These are phyloP conservation scores for Nibea coibor DNA, from an alignment of 2,113 vertebrate species.

Conservation along the genomic window DNA sequence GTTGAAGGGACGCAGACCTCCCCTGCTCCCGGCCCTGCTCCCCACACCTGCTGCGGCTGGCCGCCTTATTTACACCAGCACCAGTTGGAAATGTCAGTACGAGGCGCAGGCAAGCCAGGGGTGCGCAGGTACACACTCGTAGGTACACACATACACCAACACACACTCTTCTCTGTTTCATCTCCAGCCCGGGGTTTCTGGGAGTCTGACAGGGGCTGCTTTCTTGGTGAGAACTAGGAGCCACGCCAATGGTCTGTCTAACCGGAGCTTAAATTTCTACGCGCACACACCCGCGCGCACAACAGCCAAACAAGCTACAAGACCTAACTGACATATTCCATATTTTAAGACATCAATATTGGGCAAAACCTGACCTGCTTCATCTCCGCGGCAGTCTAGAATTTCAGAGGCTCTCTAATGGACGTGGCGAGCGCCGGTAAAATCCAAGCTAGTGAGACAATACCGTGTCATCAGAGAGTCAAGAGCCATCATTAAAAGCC, in stretches of 20 bases:
- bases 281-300: constrained; percentile 16
- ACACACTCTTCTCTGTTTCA: constrained; percentile 68
- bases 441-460: constrained; percentile 34
- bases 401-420: constrained; percentile 61
- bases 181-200: constrained; percentile 50
- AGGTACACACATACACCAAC: constrained; percentile 18
- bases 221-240: constrained; percentile 62
- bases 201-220: constrained; percentile 61
- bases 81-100: constrained; percentile 60
- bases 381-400: constrained; percentile 46
- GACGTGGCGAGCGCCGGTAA: constrained; percentile 33
- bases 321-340: constrained; percentile 51
- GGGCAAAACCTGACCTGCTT: constrained; percentile 46
- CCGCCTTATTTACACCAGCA: constrained; percentile 62
- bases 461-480: constrained; percentile 26
- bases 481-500: constrained; percentile 26
- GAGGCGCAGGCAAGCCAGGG: constrained; percentile 28
- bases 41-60: constrained; percentile 76
- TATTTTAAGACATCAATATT: constrained; percentile 63
- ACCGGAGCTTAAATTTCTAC: constrained; percentile 45
- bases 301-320: constrained; percentile 47
- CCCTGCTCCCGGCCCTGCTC: constrained; percentile 38
- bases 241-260: constrained; percentile 57
- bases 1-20: constrained; percentile 58
- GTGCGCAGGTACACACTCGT: constrained; percentile 19